These are phyloP conservation scores for Linepithema humile DNA, from an alignment of 1,140 invertebrate species.

Conservation along the genomic window DNA sequence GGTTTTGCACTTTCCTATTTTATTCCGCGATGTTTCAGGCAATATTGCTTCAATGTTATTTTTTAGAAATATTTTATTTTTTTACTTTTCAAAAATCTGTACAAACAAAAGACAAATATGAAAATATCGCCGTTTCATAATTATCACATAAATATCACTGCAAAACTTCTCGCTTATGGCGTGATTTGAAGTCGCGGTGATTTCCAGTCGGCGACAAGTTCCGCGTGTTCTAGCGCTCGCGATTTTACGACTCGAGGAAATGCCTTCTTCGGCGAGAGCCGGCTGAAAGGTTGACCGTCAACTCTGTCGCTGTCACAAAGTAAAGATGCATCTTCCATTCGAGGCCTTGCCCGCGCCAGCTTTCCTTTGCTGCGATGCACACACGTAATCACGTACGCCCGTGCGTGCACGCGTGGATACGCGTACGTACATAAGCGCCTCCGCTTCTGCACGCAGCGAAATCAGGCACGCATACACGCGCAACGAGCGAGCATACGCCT, in stretches of 20 bases:
- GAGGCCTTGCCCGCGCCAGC: background rate
- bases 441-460: conserved; percentile 41
- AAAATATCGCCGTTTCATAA: background rate
- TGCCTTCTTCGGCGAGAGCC: background rate
- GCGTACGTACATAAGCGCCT: conserved; percentile 14
- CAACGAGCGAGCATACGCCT: conserved; percentile 73
- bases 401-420: background rate
- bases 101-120: background rate
- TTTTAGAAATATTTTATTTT: background rate
- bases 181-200: background rate
- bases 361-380: conserved; percentile 24
- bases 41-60: background rate
- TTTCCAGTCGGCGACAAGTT: conserved; percentile 18
- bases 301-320: conserved; percentile 43
- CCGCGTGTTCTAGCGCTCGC: background rate
- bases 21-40: background rate
- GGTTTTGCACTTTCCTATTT: background rate
- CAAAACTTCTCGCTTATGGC: background rate
- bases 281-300: conserved; percentile 22
- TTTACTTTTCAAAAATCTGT: background rate
- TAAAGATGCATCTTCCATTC: conserved; percentile 53
- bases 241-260: conserved; percentile 32
- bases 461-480: conserved; percentile 32
- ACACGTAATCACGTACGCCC: background rate
- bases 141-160: background rate